Conservation (phyloP, 2,888 invertebrate species). For the Tipula confusa region DNA sequence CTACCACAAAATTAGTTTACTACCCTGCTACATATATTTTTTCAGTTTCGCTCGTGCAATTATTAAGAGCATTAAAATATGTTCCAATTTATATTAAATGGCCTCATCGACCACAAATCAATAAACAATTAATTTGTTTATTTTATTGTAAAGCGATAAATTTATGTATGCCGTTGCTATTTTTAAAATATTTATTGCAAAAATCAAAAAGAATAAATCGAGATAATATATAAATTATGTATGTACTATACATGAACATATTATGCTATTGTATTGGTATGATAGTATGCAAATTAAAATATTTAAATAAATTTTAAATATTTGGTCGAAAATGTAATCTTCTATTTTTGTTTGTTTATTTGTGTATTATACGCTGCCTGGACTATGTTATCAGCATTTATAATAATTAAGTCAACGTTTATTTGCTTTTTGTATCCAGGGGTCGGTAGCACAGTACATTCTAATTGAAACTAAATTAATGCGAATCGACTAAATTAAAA, state of each 20-base stretch:
- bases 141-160: background rate
- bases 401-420: background rate
- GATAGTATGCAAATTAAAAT: background rate
- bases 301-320: background rate
- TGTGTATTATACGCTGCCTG: background rate
- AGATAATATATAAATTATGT: background rate
- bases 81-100: background rate
- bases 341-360: background rate
- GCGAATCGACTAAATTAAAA: background rate
- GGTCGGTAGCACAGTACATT: background rate
- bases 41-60: background rate
- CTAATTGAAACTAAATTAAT: constrained; percentile 12
- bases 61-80: background rate
- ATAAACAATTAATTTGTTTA: constrained; percentile 4
- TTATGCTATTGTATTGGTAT: background rate
- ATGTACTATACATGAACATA: background rate
- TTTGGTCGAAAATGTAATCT: background rate
- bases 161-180: background rate
- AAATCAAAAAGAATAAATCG: background rate
- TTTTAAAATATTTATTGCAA: background rate
- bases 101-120: background rate
- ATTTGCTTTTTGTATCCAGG: background rate
- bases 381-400: background rate
- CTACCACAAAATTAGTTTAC: background rate
- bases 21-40: background rate